Percentiles rank a stretch among this genome's conserved stretches.
These are phyloP conservation scores for Sicus ferrugineus DNA, from an alignment of 2,888 invertebrate genomes.

Conservation along the genomic window DNA sequence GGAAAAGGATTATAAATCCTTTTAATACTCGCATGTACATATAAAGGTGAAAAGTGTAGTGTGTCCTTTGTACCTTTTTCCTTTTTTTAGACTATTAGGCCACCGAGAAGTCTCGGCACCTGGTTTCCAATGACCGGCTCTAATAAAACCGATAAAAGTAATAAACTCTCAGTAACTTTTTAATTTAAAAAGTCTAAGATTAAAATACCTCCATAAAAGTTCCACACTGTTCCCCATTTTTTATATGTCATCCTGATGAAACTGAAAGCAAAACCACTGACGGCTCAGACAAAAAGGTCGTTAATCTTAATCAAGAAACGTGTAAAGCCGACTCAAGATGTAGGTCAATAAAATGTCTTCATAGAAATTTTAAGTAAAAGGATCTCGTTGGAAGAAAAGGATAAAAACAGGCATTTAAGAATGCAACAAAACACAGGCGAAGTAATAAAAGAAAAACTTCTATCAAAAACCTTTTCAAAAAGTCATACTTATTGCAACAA, in stretches of 20 bases:
- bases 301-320: conserved; percentile 37
- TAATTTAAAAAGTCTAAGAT: no score
- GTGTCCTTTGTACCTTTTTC: no score
- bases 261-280: neutral
- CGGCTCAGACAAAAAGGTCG: conserved; percentile 27
- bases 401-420: neutral
- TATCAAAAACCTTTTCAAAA: conserved; percentile 26
- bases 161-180: neutral
- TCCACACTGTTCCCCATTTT: no score
- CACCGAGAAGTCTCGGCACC: no score
- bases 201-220: no score
- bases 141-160: no score
- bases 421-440: neutral
- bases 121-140: no score
- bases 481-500: conserved; percentile 32
- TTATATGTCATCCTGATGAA: no score
- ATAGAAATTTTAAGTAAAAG: conserved; percentile 6
- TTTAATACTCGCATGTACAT: no score
- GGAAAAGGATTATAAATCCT: no score
- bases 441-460: conserved; percentile 5
- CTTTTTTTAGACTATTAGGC: no score
- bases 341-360: neutral
- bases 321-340: conserved; percentile 7
- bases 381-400: conserved; percentile 9
- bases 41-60: no score